These are phyloP conservation scores for Phainopepla nitens DNA, from an alignment of 2,113 vertebrate genomes.

Conservation along the genomic window DNA sequence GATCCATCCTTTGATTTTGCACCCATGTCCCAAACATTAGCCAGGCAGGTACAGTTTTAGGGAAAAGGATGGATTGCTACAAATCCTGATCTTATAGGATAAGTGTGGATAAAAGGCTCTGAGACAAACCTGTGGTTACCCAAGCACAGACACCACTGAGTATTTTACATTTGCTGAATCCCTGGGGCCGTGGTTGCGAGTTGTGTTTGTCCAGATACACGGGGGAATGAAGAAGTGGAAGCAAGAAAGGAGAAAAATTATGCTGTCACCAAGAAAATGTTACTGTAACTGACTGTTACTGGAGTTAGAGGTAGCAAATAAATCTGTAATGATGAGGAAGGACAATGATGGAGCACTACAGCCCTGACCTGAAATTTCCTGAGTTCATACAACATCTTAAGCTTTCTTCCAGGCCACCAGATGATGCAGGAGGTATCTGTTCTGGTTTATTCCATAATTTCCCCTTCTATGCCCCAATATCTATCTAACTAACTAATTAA, in stretches of 20 bases:
- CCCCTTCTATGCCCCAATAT: not conserved
- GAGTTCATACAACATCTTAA: not conserved
- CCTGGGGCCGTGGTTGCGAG: not conserved
- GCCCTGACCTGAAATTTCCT: not conserved
- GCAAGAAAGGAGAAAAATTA: not conserved
- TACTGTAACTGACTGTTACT: not conserved
- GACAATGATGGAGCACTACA: not conserved
- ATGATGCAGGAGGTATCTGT: not conserved
- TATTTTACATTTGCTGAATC: not conserved
- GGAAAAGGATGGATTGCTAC: not conserved
- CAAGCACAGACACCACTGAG: not conserved
- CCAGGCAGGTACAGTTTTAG: not conserved
- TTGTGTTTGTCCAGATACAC: not conserved
- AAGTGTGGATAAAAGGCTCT: not conserved
- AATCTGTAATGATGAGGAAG: not conserved
- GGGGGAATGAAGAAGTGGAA: not conserved
- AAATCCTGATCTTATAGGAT: not conserved
- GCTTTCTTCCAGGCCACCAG: not conserved
- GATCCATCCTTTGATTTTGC: not conserved
- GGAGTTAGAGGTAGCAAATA: not conserved
- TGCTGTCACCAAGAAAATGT: not conserved
- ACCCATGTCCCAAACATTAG: not conserved
- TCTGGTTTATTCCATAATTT: not conserved
- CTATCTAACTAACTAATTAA: not conserved
- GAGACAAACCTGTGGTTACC: not conserved